phyloP scores from a whole-genome alignment of 2,797 vertebrate species.

The Lacerta viridis region DNA sequence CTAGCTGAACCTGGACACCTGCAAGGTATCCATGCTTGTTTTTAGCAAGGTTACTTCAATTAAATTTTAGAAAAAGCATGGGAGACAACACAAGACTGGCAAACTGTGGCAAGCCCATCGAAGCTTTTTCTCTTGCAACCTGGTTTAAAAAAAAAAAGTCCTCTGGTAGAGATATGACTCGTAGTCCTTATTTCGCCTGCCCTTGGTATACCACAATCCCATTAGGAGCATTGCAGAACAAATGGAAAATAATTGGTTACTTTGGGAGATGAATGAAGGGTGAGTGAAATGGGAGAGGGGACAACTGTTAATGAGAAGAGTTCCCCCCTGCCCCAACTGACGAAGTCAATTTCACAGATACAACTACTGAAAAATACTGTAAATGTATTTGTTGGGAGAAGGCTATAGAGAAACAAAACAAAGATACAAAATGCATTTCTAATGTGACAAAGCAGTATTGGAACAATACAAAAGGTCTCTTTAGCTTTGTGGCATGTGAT shows the following conservation, averaged over 20 bases:
- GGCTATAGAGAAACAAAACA: background rate
- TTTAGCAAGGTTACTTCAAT: background rate
- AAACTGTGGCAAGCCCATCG: background rate
- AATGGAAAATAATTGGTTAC: conserved; percentile 50
- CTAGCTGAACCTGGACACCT: background rate
- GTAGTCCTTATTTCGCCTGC: conserved; percentile 35
- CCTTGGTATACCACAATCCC: conserved; percentile 42
- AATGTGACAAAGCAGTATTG: conserved; percentile 63
- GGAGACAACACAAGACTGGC: background rate
- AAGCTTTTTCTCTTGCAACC: background rate
- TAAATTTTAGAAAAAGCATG: background rate
- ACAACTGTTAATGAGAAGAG: conserved; percentile 32
- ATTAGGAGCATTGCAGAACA: conserved; percentile 50
- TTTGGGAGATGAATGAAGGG: conserved; percentile 57
- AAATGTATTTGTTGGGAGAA: conserved; percentile 53
- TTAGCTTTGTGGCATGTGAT: conserved; percentile 67
- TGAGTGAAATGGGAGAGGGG: background rate
- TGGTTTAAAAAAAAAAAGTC: conserved; percentile 26
- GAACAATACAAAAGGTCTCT: conserved; percentile 69
- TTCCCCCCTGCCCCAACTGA: conserved; percentile 57
- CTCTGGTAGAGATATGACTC: conserved; percentile 13
- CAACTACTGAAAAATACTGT: conserved; percentile 60
- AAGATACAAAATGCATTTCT: conserved; percentile 57
- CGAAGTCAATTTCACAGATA: conserved; percentile 73
- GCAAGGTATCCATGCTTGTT: background rate